A percentile compares a stretch with the other conserved stretches of the same genome.
Conservation (phyloP, 2,797 vertebrate species). For the Rhinophrynus dorsalis region DNA sequence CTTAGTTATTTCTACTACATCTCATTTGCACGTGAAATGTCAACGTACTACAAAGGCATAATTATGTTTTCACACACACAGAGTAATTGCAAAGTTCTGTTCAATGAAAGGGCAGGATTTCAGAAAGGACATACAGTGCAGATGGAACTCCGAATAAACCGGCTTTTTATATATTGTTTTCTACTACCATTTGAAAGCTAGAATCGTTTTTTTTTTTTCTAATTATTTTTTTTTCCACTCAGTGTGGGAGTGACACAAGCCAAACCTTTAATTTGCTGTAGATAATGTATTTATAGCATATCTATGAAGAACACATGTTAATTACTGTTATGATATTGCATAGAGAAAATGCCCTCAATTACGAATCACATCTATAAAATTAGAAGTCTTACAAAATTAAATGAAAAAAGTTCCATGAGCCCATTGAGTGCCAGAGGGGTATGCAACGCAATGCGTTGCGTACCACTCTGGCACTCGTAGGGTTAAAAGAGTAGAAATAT, state of each 20-base stretch:
- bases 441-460: too few relatives aligned
- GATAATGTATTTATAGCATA: constrained; percentile 6
- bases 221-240: constrained; percentile 10
- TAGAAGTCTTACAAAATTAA: too few relatives aligned
- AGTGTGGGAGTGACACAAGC: constrained; percentile 17
- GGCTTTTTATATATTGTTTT: constrained; percentile 4
- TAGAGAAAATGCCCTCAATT: neutral
- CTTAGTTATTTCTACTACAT: neutral
- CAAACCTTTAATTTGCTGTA: constrained; percentile 32
- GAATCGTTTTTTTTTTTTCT: neutral
- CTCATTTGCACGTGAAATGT: constrained; percentile 28
- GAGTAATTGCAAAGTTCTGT: constrained; percentile 35
- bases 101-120: constrained; percentile 32
- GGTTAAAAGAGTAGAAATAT: too few relatives aligned
- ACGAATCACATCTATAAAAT: too few relatives aligned
- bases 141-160: constrained; percentile 13
- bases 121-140: constrained; percentile 21
- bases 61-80: constrained; percentile 33
- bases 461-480: too few relatives aligned
- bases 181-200: neutral
- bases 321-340: neutral
- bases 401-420: too few relatives aligned
- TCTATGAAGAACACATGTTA: constrained; percentile 1
- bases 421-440: too few relatives aligned
- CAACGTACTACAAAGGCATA: constrained; percentile 36